Conservation (phyloP, 2,888 invertebrate genomes). For the Oscheius sp. region DNA sequence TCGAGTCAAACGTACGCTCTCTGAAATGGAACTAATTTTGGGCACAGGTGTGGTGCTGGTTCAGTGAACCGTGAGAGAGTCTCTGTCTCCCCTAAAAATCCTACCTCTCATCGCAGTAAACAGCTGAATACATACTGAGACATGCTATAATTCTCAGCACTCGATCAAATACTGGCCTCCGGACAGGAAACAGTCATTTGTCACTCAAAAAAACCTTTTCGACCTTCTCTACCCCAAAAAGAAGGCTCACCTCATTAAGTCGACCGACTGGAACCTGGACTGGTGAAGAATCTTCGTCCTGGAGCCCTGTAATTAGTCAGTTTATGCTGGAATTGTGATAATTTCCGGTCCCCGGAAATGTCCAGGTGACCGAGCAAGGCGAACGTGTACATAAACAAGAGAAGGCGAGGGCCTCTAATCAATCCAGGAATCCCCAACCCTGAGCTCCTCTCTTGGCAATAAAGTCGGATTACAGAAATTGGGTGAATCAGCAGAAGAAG, state of each 20-base stretch:
- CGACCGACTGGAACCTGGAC: conserved; percentile 36
- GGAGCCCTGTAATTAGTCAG: conserved; percentile 30
- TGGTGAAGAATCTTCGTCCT: conserved; percentile 38
- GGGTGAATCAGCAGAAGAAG: neutral
- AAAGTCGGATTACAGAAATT: neutral
- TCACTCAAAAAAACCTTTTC: neutral
- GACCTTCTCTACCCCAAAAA: neutral
- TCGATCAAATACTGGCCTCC: neutral
- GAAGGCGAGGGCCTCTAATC: neutral
- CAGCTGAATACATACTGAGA: too few relatives aligned
- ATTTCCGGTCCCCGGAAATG: too few relatives aligned
- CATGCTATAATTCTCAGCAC: too few relatives aligned
- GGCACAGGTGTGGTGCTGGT: neutral
- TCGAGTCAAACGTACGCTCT: neutral
- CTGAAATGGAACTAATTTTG: too few relatives aligned
- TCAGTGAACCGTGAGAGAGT: too few relatives aligned
- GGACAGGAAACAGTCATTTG: conserved; percentile 3
- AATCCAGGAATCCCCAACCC: neutral
- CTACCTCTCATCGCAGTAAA: too few relatives aligned
- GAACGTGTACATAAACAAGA: too few relatives aligned
- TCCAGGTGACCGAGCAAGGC: too few relatives aligned
- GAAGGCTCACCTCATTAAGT: conserved; percentile 21
- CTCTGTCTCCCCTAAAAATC: too few relatives aligned
- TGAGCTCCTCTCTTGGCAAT: neutral
- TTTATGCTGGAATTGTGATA: neutral